Evolutionary conservation across 64 coral and sea anemone genomes (phyloP), one percentile per base, ranked within the genome.

Genomic region (Orbicella faveolata): DNA sequence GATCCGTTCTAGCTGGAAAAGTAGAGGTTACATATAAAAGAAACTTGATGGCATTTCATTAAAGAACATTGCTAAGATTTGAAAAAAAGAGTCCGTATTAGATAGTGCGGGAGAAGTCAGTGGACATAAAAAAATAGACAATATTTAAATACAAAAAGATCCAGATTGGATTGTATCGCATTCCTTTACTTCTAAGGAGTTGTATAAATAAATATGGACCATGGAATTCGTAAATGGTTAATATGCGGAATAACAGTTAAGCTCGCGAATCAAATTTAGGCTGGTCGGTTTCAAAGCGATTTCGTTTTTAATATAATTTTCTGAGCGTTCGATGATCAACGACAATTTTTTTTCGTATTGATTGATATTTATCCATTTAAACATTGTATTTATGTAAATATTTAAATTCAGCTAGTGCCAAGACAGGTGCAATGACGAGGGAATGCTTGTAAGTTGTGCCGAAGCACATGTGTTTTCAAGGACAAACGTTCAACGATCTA

Each of bases 331-430:
- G 20, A 54, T 78, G 20, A 78, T 78, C 16, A n/a, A n/a, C 44
- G 25, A 15, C 72, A 30, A 78, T 2, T 36, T 64, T 35, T 82
- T 64, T 82, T 54, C 4, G 16, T 34, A 64, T 33, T 21, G 57
- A 36, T 9, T 82, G 33, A n/a, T 82, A 82, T 82, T 82, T 82
- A 82, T 44, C 79, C 59, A 82, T 61, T 57, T 65, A 57, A 82
- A 64, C 16, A 17, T 82, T 82, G 7, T 48, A 82, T 82, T 82
- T 82, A 82, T 82, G 53, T 64, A 64, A 35, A 59, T 80, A 80
- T 82, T 81, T 82, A 37, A 82, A 57, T 16, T 82, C 33, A 65
- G 34, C 10, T 33, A 82, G 57, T 59, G 12, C 55, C 12, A 82
- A 2, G 34, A 12, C n/a, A 63, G 55, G 9, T 30, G 33, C 77